A percentile compares a stretch with the other conserved stretches of the same genome.
phyloP scores from a whole-genome alignment of 2,888 invertebrate genomes.

The Pseudococcus longispinus region DNA sequence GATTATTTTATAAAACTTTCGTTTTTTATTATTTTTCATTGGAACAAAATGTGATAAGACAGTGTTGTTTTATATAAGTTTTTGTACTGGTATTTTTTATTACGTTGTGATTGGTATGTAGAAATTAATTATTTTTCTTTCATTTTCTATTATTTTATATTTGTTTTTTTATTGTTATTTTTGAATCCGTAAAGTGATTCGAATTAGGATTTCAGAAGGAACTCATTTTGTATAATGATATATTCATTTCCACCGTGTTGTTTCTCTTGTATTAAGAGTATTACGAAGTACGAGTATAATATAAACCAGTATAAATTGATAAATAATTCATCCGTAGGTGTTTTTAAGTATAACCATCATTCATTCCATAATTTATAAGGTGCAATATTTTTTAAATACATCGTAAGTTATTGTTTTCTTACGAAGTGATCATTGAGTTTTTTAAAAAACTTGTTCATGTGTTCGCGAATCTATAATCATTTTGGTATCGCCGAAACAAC shows the following conservation, averaged over 20 bases:
- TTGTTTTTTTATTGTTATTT: background rate
- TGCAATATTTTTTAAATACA: conserved; percentile 19
- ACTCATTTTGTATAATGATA: background rate
- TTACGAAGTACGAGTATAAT: background rate
- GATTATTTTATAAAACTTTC: background rate
- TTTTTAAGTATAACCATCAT: background rate
- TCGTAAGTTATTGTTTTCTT: background rate
- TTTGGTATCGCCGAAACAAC: background rate
- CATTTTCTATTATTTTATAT: background rate
- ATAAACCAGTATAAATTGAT: background rate
- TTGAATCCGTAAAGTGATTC: background rate
- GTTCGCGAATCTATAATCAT: background rate
- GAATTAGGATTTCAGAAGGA: background rate
- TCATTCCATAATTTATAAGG: background rate
- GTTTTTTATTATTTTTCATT: background rate
- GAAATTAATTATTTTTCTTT: background rate
- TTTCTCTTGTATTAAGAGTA: background rate
- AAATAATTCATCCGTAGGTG: background rate
- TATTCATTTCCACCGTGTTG: background rate
- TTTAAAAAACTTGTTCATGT: no score
- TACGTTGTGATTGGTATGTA: background rate
- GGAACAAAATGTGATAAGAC: background rate
- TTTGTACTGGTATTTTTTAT: background rate
- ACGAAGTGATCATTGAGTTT: background rate
- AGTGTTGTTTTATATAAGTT: background rate